Evolutionary conservation across 2,113 vertebrate genomes (phyloP).

Genomic region (Otocyon megalotis): DNA sequence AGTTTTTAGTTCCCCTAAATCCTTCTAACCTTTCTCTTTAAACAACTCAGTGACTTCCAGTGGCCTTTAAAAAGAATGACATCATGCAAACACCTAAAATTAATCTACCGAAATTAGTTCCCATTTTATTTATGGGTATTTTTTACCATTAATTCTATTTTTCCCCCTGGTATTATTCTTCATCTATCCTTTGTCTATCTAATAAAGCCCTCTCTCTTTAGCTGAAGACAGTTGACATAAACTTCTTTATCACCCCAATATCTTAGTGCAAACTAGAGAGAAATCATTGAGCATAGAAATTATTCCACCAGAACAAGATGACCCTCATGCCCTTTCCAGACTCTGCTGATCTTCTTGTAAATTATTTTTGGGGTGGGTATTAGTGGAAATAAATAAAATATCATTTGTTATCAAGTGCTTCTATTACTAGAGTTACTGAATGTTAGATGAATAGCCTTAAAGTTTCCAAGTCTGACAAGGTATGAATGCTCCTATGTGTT

Average conservation of each 20-base stretch:
- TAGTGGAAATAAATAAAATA: constrained; percentile 19
- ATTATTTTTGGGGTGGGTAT: not conserved
- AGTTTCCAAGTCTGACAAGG: not conserved
- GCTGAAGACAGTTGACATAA: not conserved
- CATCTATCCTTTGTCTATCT: not conserved
- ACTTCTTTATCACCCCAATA: not conserved
- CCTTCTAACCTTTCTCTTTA: constrained; percentile 62
- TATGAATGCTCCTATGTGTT: not conserved
- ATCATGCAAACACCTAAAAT: constrained; percentile 63
- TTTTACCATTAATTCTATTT: constrained; percentile 52
- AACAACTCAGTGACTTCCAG: constrained; percentile 66
- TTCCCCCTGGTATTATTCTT: not conserved
- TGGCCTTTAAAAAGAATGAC: constrained; percentile 58
- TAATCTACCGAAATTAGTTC: constrained; percentile 53
- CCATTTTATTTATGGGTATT: constrained; percentile 28
- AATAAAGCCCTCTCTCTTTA: not conserved
- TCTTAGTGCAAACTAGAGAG: not conserved
- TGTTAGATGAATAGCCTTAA: not conserved
- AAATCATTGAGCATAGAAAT: not conserved
- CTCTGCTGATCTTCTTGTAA: not conserved
- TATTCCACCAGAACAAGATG: not conserved
- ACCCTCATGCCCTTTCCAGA: not conserved
- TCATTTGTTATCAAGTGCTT: constrained; percentile 36
- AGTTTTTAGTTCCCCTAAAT: constrained; percentile 58
- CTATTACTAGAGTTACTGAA: not conserved